Evolutionary conservation across 2,797 vertebrate species (phyloP).

Genomic region (Pseudochaenichthys georgianus): DNA sequence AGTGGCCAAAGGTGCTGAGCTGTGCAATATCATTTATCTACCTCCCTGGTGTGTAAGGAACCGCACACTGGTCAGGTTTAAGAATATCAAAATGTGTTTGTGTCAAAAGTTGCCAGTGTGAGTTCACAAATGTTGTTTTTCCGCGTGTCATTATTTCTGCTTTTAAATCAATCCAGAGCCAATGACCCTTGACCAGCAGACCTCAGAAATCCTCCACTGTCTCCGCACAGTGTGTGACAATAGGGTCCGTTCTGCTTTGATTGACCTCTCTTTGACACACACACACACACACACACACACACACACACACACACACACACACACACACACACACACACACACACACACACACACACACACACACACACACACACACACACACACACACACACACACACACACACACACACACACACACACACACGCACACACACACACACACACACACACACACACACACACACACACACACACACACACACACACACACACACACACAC

Average conservation of each 20-base stretch:
- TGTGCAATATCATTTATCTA: slow-evolving; percentile 48
- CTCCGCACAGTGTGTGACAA: slow-evolving; percentile 54
- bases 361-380: too few species aligned
- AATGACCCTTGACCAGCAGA: slow-evolving; percentile 61
- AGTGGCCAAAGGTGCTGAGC: slow-evolving; percentile 56
- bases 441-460: too few species aligned
- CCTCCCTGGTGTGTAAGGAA: neutral
- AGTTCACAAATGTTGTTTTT: slow-evolving; percentile 5
- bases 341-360: too few species aligned
- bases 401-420: too few species aligned
- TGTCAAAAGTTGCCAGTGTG: neutral
- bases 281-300: slow-evolving; percentile 29
- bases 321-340: too few species aligned
- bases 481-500: too few species aligned
- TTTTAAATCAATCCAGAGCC: slow-evolving; percentile 10
- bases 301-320: too few species aligned
- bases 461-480: too few species aligned
- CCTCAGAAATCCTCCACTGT: slow-evolving; percentile 53
- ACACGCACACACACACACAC: too few species aligned
- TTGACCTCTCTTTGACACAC: slow-evolving; percentile 68
- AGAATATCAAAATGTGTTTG: slow-evolving; percentile 1
- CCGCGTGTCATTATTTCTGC: neutral
- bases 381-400: too few species aligned
- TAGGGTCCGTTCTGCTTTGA: slow-evolving; percentile 47
- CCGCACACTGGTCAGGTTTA: neutral